Base-by-base conservation (phyloP, 2,888 invertebrate genomes). In the Pyrochroa serraticornis region DNA sequence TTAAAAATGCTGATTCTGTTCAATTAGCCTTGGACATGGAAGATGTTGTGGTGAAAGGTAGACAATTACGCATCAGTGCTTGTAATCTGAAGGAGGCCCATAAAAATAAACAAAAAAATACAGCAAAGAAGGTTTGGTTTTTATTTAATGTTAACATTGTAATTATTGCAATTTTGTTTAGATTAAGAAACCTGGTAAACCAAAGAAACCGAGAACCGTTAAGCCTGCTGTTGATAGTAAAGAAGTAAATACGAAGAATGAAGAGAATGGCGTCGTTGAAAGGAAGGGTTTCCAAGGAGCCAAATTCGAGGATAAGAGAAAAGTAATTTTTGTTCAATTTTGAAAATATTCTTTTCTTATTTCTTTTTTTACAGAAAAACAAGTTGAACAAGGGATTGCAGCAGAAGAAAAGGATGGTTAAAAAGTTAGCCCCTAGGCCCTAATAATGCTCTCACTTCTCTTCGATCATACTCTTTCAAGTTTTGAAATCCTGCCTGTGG, bases 1-100 rank as follows among this genome's bases (percentile, higher is more conserved):
- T 93, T 72, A 76, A 83, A 58, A 82, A 83, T 2, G 77, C 82
- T 60, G 89, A 89, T 65, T 82, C 85, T 0, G 89, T 88, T 0
- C 84, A 86, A 67, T 72, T 90, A 22, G 91, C 90, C 0, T 68
- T 91, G 14, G 82, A 85, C 47, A 75, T 89, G 64, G 83, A 87
- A 66, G 86, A 86, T 45, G 78, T 85, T 0, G 81, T 79, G 43
- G 74, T 90, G 2, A 82, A 82, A 59, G 84, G 85, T 60, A 82
- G 88, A 63, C 81, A 82, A 64, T 60, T 91, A 1, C 79, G 90
- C 36, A 84, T 90, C 0, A 81, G 82, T 37, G 69, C 82, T 14
- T 84, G 83, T 67, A 80, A 70, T 58, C 50, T 77, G 0, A 79
- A 72, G 43, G 67, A 68, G 3, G 72, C 72, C 0, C 72, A 72